Percentiles rank a stretch among this genome's conserved stretches.
Conservation (phyloP, 2,888 invertebrate species). For the Eristalis tenax region DNA sequence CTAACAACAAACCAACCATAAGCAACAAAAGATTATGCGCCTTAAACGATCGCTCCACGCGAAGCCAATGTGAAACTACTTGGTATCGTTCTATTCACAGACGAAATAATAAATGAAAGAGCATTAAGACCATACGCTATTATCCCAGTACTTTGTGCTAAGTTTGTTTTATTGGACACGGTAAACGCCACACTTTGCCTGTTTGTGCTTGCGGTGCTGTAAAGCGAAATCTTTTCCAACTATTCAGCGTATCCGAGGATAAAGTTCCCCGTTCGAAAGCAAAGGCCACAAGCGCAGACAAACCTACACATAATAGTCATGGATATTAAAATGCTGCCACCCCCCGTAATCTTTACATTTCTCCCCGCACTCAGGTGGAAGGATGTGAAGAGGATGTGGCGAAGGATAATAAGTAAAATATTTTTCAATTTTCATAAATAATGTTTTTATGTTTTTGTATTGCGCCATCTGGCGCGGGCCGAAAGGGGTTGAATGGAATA, state of each 20-base stretch:
- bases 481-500: conserved; percentile 49
- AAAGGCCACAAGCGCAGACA: not conserved
- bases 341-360: not conserved
- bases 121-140: conserved; percentile 63
- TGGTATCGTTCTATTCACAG: conserved; percentile 29
- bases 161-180: conserved; percentile 64
- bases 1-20: not conserved
- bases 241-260: conserved; percentile 7
- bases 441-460: conserved; percentile 74
- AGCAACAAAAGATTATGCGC: conserved; percentile 39
- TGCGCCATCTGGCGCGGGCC: conserved; percentile 11
- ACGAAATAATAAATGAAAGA: conserved; percentile 63
- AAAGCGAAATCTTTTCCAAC: not conserved
- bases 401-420: conserved; percentile 73
- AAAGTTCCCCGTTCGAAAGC: conserved; percentile 4
- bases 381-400: conserved; percentile 16
- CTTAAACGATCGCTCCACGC: conserved; percentile 35
- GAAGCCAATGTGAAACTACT: conserved; percentile 48
- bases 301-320: not conserved
- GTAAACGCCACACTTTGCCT: conserved; percentile 41
- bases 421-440: conserved; percentile 78
- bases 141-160: conserved; percentile 39
- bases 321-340: conserved; percentile 44
- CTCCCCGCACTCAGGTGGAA: conserved; percentile 30
- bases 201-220: not conserved